Evolutionary conservation across 1,140 invertebrate genomes (phyloP).

Genomic region (Diachasmimorpha longicaudata): DNA sequence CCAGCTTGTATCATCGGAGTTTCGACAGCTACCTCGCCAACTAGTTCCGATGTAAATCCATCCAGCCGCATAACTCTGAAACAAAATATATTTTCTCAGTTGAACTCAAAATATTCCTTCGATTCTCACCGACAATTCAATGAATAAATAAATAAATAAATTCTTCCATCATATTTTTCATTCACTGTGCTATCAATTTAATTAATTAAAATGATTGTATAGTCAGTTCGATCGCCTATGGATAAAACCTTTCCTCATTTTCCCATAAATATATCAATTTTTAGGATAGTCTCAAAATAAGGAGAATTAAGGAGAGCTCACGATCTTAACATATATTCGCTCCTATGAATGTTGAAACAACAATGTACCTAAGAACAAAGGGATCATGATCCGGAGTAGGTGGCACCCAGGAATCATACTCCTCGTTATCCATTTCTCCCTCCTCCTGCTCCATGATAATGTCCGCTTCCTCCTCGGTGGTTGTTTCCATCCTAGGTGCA

Average conservation of each 20-base stretch:
- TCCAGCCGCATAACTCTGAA: slow-evolving; percentile 51
- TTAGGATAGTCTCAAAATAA: too few relatives aligned
- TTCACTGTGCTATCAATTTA: too few relatives aligned
- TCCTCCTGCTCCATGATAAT: slow-evolving; percentile 33
- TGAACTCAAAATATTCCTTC: not conserved
- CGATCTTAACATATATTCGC: not conserved
- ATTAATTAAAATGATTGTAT: too few relatives aligned
- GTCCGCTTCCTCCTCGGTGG: slow-evolving; percentile 26
- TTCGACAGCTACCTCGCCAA: slow-evolving; percentile 51
- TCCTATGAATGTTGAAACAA: not conserved
- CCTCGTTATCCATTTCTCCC: slow-evolving; percentile 15
- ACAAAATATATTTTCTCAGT: slow-evolving; percentile 10
- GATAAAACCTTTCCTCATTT: too few relatives aligned
- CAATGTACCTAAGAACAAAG: slow-evolving; percentile 41
- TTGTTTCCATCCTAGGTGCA: slow-evolving; percentile 18
- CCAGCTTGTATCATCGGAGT: slow-evolving; percentile 36
- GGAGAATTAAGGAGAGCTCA: too few relatives aligned
- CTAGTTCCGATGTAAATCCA: slow-evolving; percentile 52
- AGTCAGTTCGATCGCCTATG: too few relatives aligned
- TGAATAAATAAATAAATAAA: too few relatives aligned
- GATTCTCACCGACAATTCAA: not conserved
- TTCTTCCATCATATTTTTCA: too few relatives aligned
- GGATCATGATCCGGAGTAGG: slow-evolving; percentile 30
- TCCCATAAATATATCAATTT: too few relatives aligned
- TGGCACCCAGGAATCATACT: slow-evolving; percentile 26